Evolutionary conservation across 30 jellyfish, hydroid and myxozoan species (phyloP).

Genomic region (Chironex yamaguchii): DNA sequence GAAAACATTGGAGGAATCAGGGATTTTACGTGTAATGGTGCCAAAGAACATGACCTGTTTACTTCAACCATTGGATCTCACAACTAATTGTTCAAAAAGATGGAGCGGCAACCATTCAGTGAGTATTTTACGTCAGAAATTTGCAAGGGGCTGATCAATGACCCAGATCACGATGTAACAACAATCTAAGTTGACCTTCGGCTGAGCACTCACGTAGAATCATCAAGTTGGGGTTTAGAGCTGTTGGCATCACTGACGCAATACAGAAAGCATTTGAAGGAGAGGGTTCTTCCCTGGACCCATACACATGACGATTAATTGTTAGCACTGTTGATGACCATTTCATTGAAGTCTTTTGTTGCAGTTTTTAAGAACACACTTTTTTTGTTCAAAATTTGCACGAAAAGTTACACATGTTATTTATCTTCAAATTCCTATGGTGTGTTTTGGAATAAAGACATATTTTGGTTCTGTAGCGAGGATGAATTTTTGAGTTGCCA

Average conservation of each 20-base stretch:
- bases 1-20: not conserved
- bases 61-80: not conserved
- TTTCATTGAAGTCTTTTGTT: not conserved
- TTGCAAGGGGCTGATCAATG: not conserved
- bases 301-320: not conserved
- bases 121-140: not conserved
- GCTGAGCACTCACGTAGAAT: not conserved
- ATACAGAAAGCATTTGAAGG: not conserved
- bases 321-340: not conserved
- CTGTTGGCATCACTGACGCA: not conserved
- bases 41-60: not conserved
- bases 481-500: too few relatives aligned
- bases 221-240: not conserved
- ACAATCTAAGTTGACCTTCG: not conserved
- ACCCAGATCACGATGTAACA: not conserved
- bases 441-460: not conserved
- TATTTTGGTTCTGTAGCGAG: not conserved
- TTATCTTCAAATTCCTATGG: not conserved
- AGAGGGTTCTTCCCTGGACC: not conserved
- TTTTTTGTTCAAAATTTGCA: not conserved
- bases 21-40: not conserved
- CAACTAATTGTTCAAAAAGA: not conserved
- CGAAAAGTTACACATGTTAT: not conserved
- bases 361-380: not conserved
- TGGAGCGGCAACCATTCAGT: not conserved